Evolutionary conservation across 2,888 invertebrate species (phyloP), one percentile per base, ranked within the genome.

Genomic region (Rhabditoides inermis): DNA sequence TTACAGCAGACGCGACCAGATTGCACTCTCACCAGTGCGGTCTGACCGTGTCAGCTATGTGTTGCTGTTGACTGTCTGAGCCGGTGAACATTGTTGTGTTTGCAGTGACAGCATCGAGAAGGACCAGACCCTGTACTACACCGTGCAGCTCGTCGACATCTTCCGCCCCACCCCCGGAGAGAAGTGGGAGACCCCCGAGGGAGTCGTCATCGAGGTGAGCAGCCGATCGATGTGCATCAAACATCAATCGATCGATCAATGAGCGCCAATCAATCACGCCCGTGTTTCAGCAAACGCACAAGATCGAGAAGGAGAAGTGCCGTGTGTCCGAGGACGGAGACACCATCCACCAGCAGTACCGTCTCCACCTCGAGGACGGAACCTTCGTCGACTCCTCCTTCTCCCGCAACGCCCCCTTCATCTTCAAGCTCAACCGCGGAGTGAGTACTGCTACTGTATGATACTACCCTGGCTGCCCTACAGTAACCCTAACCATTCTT

Each of bases 371-470:
- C 32, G 65, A 65, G 48, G 68, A 74, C 56, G 75, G 75, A 49
- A 74, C 74, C 40, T 75, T 74, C 56, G 69, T 74, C 51, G 74
- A 74, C 53, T 72, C 71, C 15, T 66, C 66, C 10, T 72, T 60
- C 60, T 72, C 72, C 30, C 66, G 74, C 39, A 69, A 68, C 48
- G 66, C 69, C 40, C 73, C 73, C 27, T 73, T 73, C 69, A 65
- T 73, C 57, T 73, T 73, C 66, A 61, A 63, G 40, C 56, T 73
- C 27, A 69, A 67, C 53, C 61, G 59, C 28, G 61, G 56, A 23
- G 59, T 57, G 35, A 49, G 50, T 53, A n/a, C n/a, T n/a, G n/a
- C n/a, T n/a, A n/a, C n/a, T n/a, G n/a, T n/a, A n/a, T n/a, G n/a
- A n/a, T n/a, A n/a, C n/a, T n/a, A n/a, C n/a, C n/a, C n/a, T n/a